Conservation (phyloP, 2,797 vertebrate species). For the Pterois miles region DNA sequence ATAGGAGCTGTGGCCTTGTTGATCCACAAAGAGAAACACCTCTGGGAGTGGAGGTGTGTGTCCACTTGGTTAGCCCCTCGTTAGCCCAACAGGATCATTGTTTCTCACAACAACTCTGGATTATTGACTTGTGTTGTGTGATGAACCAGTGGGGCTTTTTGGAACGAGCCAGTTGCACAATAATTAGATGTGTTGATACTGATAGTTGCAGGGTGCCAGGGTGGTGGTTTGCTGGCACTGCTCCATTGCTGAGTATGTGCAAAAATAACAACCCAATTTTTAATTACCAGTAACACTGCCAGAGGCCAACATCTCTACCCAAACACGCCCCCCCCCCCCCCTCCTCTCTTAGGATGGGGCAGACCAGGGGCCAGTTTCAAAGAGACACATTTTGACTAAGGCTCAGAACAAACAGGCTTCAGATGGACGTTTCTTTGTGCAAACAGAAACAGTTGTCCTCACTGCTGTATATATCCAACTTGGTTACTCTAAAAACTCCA, state of each 20-base stretch:
- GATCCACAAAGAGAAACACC: conserved; percentile 5
- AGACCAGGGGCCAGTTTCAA: neutral
- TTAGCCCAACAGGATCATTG: neutral
- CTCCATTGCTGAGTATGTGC: conserved; percentile 25
- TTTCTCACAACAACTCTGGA: neutral
- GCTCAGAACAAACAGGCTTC: neutral
- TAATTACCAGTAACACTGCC: conserved; percentile 50
- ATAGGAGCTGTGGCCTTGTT: conserved; percentile 1
- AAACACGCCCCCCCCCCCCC: neutral
- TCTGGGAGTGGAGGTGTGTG: neutral
- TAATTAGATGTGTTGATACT: conserved; percentile 44
- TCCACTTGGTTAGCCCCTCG: neutral
- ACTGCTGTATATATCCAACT: neutral
- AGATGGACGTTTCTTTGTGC: neutral
- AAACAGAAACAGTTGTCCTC: neutral
- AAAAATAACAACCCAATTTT: conserved; percentile 51
- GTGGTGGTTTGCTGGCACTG: conserved; percentile 7
- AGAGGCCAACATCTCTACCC: conserved; percentile 20
- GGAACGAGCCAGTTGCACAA: neutral
- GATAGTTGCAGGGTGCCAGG: conserved; percentile 30
- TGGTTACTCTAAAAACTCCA: neutral
- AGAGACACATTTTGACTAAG: neutral
- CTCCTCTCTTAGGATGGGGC: neutral
- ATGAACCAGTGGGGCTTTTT: conserved; percentile 3
- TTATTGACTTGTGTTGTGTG: conserved; percentile 20